Evolutionary conservation across 2,113 vertebrate genomes (phyloP).

Genomic region (Podocnemis expansa): DNA sequence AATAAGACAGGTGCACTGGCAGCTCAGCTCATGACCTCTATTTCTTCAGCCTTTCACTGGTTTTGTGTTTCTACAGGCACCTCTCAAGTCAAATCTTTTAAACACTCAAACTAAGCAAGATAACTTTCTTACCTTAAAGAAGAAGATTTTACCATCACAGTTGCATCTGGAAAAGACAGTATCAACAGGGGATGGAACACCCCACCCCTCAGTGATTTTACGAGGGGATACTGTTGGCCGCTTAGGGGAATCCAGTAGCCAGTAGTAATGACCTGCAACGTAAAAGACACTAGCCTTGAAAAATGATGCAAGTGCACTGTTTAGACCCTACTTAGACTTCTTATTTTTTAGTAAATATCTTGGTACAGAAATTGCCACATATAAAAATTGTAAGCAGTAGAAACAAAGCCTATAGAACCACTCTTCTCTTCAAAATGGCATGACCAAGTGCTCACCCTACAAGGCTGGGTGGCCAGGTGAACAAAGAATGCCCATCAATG

Average conservation of each 20-base stretch:
- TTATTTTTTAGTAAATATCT: background rate
- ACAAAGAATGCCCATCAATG: background rate
- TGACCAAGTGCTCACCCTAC: background rate
- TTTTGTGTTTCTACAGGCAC: background rate
- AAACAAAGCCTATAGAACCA: background rate
- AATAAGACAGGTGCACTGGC: background rate
- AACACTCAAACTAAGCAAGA: background rate
- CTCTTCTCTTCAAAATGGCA: background rate
- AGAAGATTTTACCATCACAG: conserved; percentile 94
- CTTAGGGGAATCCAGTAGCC: conserved; percentile 81
- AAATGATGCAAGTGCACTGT: background rate
- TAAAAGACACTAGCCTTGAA: background rate
- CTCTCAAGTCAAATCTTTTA: background rate
- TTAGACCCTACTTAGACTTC: background rate
- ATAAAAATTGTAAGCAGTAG: background rate
- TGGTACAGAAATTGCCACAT: background rate
- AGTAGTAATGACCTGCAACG: conserved; percentile 90
- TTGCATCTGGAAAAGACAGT: conserved; percentile 94
- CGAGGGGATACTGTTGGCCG: conserved; percentile 78
- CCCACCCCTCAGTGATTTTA: conserved; percentile 88
- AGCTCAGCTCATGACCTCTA: background rate
- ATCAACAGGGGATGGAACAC: conserved; percentile 93
- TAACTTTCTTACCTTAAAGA: conserved; percentile 87
- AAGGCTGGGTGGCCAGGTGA: background rate
- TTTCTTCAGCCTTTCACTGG: too few species aligned